Evolutionary conservation across 1,140 invertebrate species (phyloP).

Genomic region (Hyposmocoma kahamanoa): DNA sequence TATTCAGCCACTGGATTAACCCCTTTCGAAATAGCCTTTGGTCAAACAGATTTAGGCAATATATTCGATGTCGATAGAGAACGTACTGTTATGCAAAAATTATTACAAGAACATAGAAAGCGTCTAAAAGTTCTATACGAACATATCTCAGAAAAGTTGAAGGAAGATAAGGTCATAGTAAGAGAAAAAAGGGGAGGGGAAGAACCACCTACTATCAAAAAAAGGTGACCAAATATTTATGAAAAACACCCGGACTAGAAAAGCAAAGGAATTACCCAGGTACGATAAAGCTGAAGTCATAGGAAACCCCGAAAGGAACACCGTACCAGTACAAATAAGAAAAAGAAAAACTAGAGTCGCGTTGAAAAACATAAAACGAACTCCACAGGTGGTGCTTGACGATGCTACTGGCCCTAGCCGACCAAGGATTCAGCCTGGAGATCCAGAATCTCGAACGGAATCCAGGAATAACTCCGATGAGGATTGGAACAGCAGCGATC

Average conservation of each 20-base stretch:
- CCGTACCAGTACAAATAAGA: constrained; percentile 28
- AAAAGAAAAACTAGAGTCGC: constrained; percentile 19
- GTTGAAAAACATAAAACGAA: background rate
- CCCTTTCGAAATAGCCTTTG: constrained; percentile 19
- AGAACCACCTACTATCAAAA: background rate
- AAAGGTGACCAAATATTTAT: background rate
- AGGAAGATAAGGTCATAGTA: background rate
- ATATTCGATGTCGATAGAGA: constrained; percentile 10
- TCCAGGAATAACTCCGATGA: background rate
- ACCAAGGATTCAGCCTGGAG: background rate
- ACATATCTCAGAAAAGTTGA: background rate
- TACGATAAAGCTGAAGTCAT: constrained; percentile 14
- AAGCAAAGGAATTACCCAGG: constrained; percentile 15
- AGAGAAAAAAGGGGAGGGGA: constrained; percentile 3
- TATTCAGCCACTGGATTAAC: constrained; percentile 16
- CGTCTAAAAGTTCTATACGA: background rate
- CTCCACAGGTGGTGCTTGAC: background rate
- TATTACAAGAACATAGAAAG: constrained; percentile 12
- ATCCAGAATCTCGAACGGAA: background rate
- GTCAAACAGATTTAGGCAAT: constrained; percentile 7
- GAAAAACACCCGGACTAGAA: constrained; percentile 9
- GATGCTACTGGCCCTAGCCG: background rate
- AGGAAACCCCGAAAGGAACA: constrained; percentile 7
- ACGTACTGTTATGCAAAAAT: constrained; percentile 14
- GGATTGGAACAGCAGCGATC: constrained; percentile 11